Evolutionary conservation across 2,888 invertebrate genomes (phyloP).

Genomic region (Yponomeuta plumbellus): DNA sequence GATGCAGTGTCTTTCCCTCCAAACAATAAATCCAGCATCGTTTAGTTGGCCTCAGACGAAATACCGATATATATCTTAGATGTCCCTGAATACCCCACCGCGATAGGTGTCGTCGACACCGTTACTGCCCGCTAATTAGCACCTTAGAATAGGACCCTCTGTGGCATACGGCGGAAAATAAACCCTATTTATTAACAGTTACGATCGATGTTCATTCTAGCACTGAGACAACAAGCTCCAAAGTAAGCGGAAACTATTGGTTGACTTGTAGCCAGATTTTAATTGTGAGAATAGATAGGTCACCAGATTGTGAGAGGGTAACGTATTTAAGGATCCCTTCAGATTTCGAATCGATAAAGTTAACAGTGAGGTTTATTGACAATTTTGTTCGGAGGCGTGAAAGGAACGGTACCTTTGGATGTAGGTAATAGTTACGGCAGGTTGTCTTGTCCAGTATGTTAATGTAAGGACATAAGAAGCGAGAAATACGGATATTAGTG

Average conservation of each 20-base stretch:
- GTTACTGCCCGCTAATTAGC: constrained; percentile 11
- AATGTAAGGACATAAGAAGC: background rate
- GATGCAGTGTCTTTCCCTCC: background rate
- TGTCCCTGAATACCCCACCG: constrained; percentile 6
- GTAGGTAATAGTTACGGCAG: background rate
- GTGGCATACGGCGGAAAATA: background rate
- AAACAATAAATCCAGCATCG: background rate
- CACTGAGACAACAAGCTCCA: background rate
- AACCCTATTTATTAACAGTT: background rate
- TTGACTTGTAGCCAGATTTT: background rate
- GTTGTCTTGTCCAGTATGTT: background rate
- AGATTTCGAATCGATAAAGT: constrained; percentile 3
- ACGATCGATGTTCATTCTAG: background rate
- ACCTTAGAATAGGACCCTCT: background rate
- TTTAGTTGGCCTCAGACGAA: background rate
- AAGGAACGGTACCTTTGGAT: background rate
- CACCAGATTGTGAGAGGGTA: background rate
- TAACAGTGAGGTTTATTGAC: background rate
- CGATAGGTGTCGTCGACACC: constrained; percentile 4
- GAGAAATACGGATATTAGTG: background rate
- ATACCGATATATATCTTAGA: constrained; percentile 14
- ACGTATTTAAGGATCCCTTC: constrained; percentile 3
- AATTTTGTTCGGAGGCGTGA: background rate
- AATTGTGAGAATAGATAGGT: background rate
- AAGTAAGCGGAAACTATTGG: background rate